A percentile compares a stretch with the other conserved stretches of the same genome.
Conservation (phyloP, 2,797 vertebrate genomes). For the Myoxocephalus aenaeus region DNA sequence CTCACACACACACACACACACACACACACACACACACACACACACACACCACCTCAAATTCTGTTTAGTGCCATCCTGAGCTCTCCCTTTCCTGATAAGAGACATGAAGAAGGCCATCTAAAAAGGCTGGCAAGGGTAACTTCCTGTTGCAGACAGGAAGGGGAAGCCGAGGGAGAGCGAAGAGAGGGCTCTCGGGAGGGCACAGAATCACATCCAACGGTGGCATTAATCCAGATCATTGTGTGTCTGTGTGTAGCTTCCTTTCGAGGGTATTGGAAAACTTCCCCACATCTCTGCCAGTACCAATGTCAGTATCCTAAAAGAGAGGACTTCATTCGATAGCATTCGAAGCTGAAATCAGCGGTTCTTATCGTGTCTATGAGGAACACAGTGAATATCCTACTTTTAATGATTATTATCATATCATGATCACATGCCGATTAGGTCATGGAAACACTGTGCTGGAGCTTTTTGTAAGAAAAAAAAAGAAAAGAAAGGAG, state of each 20-base stretch:
- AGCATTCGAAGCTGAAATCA: neutral
- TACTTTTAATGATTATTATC: neutral
- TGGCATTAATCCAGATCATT: constrained; percentile 50
- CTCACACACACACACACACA: neutral
- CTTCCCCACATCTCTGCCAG: neutral
- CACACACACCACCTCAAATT: constrained; percentile 2
- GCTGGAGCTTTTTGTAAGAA: neutral
- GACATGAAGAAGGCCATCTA: constrained; percentile 43
- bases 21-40: neutral
- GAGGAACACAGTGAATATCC: neutral
- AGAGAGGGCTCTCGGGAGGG: constrained; percentile 47
- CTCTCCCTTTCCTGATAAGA: constrained; percentile 40
- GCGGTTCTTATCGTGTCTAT: neutral
- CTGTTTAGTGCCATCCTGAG: constrained; percentile 32
- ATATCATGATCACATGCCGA: neutral
- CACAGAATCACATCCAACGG: constrained; percentile 33
- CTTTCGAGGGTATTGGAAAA: constrained; percentile 22
- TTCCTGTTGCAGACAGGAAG: constrained; percentile 76
- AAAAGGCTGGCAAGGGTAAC: constrained; percentile 43
- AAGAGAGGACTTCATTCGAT: neutral
- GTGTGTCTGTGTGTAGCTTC: constrained; percentile 23
- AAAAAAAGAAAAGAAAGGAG: neutral
- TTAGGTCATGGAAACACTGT: neutral
- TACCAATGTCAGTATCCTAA: neutral
- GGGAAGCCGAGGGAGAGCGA: constrained; percentile 64